Evolutionary conservation across 1,140 invertebrate genomes (phyloP).

Genomic region (Augochlora pura): DNA sequence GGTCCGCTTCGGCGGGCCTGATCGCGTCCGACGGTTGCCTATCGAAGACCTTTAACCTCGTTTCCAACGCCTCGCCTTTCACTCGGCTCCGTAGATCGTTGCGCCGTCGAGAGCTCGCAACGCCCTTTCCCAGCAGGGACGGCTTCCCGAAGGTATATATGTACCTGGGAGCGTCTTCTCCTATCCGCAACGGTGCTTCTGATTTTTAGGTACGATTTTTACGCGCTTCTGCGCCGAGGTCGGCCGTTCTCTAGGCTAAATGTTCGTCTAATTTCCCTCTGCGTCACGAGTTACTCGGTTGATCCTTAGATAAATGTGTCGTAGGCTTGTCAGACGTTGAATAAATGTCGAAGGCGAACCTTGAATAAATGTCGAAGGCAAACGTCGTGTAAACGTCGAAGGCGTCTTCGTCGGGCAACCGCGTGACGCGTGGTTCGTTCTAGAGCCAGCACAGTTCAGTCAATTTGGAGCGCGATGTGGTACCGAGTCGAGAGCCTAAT

Average conservation of each 20-base stretch:
- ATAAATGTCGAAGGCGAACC: not conserved
- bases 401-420: conserved; percentile 15
- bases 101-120: not conserved
- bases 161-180: too few relatives aligned
- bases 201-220: too few relatives aligned
- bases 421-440: conserved; percentile 30
- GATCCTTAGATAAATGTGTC: not conserved
- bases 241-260: too few relatives aligned
- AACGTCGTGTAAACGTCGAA: not conserved
- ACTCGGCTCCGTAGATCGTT: not conserved
- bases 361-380: too few relatives aligned
- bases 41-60: not conserved
- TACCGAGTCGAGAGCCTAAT: conserved; percentile 56
- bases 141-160: too few relatives aligned
- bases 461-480: conserved; percentile 70
- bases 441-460: conserved; percentile 63
- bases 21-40: conserved; percentile 28
- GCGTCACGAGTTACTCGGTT: not conserved
- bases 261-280: too few relatives aligned
- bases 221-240: too few relatives aligned
- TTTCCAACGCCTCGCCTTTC: not conserved
- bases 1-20: conserved; percentile 47
- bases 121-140: not conserved
- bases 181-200: too few relatives aligned
- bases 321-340: not conserved